Evolutionary conservation across 2,113 vertebrate species (phyloP).

Genomic region (Campylorhamphus procurvoides): DNA sequence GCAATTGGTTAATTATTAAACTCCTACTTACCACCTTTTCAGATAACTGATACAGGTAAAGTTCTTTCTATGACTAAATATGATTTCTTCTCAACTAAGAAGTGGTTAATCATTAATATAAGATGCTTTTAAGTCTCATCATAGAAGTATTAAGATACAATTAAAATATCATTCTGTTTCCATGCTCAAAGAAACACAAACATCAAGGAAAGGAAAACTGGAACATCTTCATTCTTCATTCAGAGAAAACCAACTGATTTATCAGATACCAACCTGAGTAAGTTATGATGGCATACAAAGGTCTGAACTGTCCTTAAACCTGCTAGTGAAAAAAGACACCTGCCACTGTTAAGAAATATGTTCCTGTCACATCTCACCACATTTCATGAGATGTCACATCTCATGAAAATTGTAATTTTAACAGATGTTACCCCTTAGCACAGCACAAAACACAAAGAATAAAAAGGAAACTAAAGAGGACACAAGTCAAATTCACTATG

Average conservation of each 20-base stretch:
- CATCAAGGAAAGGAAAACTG: conserved; percentile 12
- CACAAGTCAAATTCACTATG: neutral
- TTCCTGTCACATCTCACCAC: neutral
- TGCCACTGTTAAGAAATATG: neutral
- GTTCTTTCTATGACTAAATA: neutral
- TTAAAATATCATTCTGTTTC: neutral
- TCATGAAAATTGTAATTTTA: neutral
- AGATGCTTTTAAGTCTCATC: neutral
- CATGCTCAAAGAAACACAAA: conserved; percentile 54
- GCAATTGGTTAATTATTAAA: neutral
- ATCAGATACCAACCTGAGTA: conserved; percentile 43
- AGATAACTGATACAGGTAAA: neutral
- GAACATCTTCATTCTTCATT: neutral
- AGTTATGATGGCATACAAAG: neutral
- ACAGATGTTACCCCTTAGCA: neutral
- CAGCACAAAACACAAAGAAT: neutral
- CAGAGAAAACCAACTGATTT: conserved; percentile 27
- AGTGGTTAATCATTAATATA: neutral
- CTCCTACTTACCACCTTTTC: neutral
- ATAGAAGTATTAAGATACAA: neutral
- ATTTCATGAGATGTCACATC: too few species aligned
- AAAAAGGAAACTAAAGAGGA: neutral
- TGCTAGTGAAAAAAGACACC: neutral
- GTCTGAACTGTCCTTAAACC: neutral
- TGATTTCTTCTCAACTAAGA: neutral